Evolutionary conservation across 92 coral and sea anemone genomes (phyloP).

Genomic region (Palythoa caribaeorum): DNA sequence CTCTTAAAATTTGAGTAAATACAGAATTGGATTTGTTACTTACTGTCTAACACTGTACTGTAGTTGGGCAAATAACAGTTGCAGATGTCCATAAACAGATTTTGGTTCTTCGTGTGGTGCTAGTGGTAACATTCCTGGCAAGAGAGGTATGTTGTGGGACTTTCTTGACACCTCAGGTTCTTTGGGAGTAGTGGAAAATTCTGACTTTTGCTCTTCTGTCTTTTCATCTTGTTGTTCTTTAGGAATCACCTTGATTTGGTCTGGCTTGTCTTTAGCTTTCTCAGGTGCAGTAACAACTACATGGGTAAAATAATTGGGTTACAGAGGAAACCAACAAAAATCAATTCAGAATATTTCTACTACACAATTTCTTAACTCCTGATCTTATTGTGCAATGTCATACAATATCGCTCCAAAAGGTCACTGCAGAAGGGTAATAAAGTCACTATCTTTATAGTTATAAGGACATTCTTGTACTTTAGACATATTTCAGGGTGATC

Average conservation of each 20-base stretch:
- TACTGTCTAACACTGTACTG: constrained; percentile 95
- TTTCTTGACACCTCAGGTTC: not conserved
- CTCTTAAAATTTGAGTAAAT: not conserved
- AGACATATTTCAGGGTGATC: too few species aligned
- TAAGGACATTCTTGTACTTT: too few species aligned
- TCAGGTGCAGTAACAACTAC: constrained; percentile 14
- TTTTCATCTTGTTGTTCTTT: not conserved
- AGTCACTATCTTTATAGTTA: too few species aligned
- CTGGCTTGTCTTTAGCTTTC: not conserved
- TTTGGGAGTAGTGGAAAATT: not conserved
- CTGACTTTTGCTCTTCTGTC: not conserved
- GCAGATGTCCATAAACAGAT: constrained; percentile 93
- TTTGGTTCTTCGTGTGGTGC: constrained; percentile 69
- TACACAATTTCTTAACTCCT: too few species aligned
- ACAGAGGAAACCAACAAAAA: not conserved
- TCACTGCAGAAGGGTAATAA: too few species aligned
- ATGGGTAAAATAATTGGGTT: not conserved
- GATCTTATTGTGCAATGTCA: too few species aligned
- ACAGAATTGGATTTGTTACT: not conserved
- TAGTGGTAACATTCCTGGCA: constrained; percentile 70
- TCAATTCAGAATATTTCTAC: too few species aligned
- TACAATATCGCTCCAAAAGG: too few species aligned
- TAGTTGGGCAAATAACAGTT: constrained; percentile 90
- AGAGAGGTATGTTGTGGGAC: constrained; percentile 7
- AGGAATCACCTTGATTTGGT: not conserved